Evolutionary conservation across 2,888 invertebrate species (phyloP).

Genomic region (Uloborus plumipes): DNA sequence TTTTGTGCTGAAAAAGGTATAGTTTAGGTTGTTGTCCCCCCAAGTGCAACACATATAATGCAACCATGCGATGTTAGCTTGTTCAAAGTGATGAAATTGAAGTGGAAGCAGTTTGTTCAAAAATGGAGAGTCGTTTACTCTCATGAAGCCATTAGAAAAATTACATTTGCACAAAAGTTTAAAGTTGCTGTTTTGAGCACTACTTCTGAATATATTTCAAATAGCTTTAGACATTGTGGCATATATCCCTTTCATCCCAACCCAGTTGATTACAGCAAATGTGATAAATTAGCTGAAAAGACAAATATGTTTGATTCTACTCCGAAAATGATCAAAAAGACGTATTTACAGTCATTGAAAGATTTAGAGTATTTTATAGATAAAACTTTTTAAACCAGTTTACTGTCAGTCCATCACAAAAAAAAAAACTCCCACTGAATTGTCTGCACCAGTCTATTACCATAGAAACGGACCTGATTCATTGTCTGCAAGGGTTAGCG

Average conservation of each 20-base stretch:
- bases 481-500: no score
- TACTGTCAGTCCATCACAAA: no score
- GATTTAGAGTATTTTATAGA: not conserved
- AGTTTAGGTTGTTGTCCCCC: not conserved
- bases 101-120: not conserved
- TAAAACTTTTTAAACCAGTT: not conserved
- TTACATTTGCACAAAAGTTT: no score
- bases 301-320: not conserved
- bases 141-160: conserved; percentile 1
- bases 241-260: not conserved
- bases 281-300: not conserved
- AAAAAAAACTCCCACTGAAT: no score
- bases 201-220: not conserved
- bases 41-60: not conserved
- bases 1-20: conserved; percentile 3
- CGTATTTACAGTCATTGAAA: not conserved
- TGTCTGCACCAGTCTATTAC: no score
- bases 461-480: no score
- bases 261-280: not conserved
- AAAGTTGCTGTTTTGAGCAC: no score
- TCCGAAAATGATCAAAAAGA: not conserved
- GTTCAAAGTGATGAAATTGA: not conserved
- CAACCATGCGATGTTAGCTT: not conserved
- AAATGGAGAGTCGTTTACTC: not conserved
- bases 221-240: not conserved